phyloP scores from a whole-genome alignment of 2,888 invertebrate genomes.

The Hemistola chrysoprasaria region DNA sequence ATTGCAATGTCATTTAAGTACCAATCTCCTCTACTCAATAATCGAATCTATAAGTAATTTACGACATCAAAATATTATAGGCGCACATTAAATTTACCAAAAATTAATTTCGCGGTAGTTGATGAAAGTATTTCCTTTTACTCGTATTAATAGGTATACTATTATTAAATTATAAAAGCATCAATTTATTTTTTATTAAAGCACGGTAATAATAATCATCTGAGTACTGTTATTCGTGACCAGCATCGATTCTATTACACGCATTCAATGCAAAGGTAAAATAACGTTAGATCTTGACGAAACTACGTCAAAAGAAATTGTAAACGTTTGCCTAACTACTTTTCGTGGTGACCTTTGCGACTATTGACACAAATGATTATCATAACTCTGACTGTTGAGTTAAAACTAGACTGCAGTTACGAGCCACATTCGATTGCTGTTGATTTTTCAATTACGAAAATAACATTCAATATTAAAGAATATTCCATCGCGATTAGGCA shows the following conservation, averaged over 20 bases:
- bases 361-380: conserved; percentile 21
- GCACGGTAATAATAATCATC: conserved; percentile 26
- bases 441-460: background rate
- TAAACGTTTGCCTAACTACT: conserved; percentile 31
- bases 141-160: background rate
- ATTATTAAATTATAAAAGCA: conserved; percentile 2
- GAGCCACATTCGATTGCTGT: conserved; percentile 1
- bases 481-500: no score
- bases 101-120: no score
- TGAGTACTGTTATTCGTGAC: conserved; percentile 37
- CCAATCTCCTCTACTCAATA: no score
- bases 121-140: no score
- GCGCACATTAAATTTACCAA: no score
- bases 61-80: no score
- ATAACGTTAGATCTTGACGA: conserved; percentile 45
- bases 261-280: conserved; percentile 14
- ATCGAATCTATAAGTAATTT: no score
- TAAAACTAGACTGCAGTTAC: conserved; percentile 2
- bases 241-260: conserved; percentile 18
- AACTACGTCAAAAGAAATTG: conserved; percentile 43
- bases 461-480: no score
- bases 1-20: no score
- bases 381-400: conserved; percentile 15
- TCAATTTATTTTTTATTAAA: conserved; percentile 26
- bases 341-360: conserved; percentile 14